Percentiles rank a stretch among this genome's conserved stretches.
Evolutionary conservation across 2,888 invertebrate species (phyloP).

Genomic region (Apamea crenata): DNA sequence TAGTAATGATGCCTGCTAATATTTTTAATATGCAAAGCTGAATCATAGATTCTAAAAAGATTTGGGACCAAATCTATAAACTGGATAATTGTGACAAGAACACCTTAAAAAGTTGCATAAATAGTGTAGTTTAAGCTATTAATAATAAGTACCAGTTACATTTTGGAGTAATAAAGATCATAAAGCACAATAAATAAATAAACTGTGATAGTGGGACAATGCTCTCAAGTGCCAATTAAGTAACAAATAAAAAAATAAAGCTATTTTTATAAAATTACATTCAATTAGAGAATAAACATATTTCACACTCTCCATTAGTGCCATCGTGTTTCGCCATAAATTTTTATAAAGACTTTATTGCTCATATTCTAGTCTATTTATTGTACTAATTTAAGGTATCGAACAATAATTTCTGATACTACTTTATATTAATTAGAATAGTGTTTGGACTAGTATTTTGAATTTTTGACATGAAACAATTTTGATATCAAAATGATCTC

Average conservation of each 20-base stretch:
- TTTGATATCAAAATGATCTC: constrained; percentile 75
- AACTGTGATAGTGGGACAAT: constrained; percentile 84
- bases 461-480: constrained; percentile 54
- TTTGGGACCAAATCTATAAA: constrained; percentile 76
- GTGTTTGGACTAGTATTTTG: constrained; percentile 63
- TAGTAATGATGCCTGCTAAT: constrained; percentile 57
- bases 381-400: constrained; percentile 69
- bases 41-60: constrained; percentile 78
- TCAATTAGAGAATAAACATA: constrained; percentile 59
- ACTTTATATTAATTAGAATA: constrained; percentile 61
- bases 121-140: constrained; percentile 62
- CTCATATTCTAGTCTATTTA: constrained; percentile 90
- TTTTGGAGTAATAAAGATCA: constrained; percentile 73
- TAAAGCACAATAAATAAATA: constrained; percentile 82
- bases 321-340: constrained; percentile 85
- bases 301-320: constrained; percentile 75
- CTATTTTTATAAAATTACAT: constrained; percentile 66
- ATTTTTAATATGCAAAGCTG: constrained; percentile 60
- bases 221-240: constrained; percentile 82
- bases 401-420: constrained; percentile 61
- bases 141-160: constrained; percentile 67
- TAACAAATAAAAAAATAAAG: constrained; percentile 59
- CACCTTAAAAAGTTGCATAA: constrained; percentile 51
- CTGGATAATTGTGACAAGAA: constrained; percentile 52
- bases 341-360: constrained; percentile 84